Evolutionary conservation across 2,797 vertebrate genomes (phyloP).

Genomic region (Heliangelus exortis): DNA sequence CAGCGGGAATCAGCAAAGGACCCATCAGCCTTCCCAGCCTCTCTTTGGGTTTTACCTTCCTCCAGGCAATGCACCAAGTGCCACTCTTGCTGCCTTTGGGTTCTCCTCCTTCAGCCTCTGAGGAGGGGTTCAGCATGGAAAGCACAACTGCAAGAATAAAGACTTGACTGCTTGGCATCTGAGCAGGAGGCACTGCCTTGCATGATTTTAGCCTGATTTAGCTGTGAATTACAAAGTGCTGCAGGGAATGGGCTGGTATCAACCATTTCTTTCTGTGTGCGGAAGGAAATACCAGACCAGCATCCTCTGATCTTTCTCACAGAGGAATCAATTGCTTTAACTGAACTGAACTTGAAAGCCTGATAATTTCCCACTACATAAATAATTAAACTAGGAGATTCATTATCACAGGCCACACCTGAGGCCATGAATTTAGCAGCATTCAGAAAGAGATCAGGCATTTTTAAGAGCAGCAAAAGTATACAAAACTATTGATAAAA

Average conservation of each 20-base stretch:
- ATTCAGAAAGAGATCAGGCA: background rate
- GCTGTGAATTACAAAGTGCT: background rate
- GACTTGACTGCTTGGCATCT: background rate
- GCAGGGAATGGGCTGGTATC: background rate
- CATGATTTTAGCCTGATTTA: background rate
- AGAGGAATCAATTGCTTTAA: background rate
- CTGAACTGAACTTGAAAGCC: background rate
- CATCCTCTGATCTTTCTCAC: background rate
- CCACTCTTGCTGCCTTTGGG: background rate
- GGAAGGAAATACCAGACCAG: background rate
- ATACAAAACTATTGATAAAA: background rate
- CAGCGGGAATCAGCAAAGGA: background rate
- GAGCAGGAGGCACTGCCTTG: background rate
- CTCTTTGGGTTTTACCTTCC: background rate
- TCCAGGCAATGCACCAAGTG: background rate
- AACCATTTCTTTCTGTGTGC: background rate
- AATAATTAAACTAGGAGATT: slow-evolving; percentile 23
- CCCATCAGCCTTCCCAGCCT: background rate
- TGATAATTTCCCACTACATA: background rate
- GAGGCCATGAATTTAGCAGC: background rate
- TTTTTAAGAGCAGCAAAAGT: background rate
- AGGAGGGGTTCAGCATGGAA: background rate
- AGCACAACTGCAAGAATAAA: background rate
- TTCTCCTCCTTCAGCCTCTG: background rate
- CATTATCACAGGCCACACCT: background rate